Evolutionary conservation across 2,888 invertebrate species (phyloP).

Genomic region (Sphinx pinastri): DNA sequence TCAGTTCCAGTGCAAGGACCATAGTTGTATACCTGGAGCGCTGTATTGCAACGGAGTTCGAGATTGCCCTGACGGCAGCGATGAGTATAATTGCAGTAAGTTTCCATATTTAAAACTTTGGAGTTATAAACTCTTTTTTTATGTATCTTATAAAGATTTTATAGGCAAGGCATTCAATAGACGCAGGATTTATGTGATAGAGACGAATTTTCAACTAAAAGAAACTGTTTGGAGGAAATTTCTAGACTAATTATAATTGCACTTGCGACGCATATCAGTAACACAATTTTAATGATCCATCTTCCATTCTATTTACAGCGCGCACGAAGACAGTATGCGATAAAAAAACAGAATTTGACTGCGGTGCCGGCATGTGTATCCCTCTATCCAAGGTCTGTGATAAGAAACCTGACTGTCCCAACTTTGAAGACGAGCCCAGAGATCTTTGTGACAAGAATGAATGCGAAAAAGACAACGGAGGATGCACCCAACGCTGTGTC

Average conservation of each 20-base stretch:
- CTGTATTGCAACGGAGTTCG: conserved; percentile 91
- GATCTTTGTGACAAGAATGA: conserved; percentile 91
- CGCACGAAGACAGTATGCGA: conserved; percentile 87
- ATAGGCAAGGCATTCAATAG: too few relatives aligned
- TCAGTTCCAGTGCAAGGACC: conserved; percentile 94
- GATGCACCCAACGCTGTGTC: conserved; percentile 93
- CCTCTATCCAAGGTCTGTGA: conserved; percentile 92
- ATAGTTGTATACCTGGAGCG: conserved; percentile 91
- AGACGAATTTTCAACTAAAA: too few relatives aligned
- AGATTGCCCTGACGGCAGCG: conserved; percentile 93
- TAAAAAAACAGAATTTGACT: conserved; percentile 91
- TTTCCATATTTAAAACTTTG: conserved; percentile 35
- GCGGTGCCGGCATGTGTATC: conserved; percentile 93
- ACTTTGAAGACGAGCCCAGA: conserved; percentile 93
- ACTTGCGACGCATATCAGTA: neutral
- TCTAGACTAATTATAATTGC: neutral
- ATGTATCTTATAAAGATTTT: too few relatives aligned
- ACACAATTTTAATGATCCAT: too few relatives aligned
- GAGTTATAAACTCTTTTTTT: too few relatives aligned
- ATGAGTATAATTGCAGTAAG: conserved; percentile 93
- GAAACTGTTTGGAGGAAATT: too few relatives aligned
- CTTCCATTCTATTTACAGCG: conserved; percentile 61
- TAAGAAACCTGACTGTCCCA: conserved; percentile 92
- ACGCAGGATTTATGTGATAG: too few relatives aligned
- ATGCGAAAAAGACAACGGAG: conserved; percentile 91